These are phyloP conservation scores for Hypolimnas misippus DNA, from an alignment of 2,888 invertebrate genomes.

Conservation along the genomic window DNA sequence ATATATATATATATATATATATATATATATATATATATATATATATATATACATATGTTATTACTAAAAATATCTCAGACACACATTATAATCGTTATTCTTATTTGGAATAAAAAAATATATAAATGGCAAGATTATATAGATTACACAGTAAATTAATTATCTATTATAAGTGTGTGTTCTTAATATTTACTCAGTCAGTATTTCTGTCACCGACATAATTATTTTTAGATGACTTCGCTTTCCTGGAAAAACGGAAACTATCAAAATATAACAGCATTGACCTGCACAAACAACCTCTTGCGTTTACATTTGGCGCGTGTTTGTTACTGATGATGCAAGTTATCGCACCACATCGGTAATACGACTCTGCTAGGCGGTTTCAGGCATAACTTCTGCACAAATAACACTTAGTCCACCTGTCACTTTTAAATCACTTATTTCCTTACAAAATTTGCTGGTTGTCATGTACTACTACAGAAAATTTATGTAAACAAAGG, in stretches of 20 bases:
- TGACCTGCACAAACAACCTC: slow-evolving; percentile 45
- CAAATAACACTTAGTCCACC: not conserved
- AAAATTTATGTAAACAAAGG: slow-evolving; percentile 1
- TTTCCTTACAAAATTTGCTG: not conserved
- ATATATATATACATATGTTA: too few relatives aligned
- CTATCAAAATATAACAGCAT: slow-evolving; percentile 54
- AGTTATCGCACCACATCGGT: slow-evolving; percentile 55
- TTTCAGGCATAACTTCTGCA: slow-evolving; percentile 23
- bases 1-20: too few relatives aligned
- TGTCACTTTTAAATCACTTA: not conserved
- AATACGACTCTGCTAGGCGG: slow-evolving; percentile 51
- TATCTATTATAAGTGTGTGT: slow-evolving; percentile 6
- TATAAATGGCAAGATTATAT: too few relatives aligned
- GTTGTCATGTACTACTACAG: not conserved
- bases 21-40: too few relatives aligned
- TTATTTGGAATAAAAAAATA: too few relatives aligned
- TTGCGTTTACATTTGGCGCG: slow-evolving; percentile 47
- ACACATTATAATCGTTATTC: too few relatives aligned
- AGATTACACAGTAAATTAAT: too few relatives aligned
- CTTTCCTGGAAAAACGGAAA: slow-evolving; percentile 67
- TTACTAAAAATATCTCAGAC: too few relatives aligned
- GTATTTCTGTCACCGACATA: slow-evolving; percentile 36
- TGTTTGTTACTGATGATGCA: slow-evolving; percentile 56
- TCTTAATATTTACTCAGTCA: not conserved
- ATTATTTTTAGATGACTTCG: slow-evolving; percentile 51